Conservation (phyloP, 2,797 vertebrate species). For the Hemibagrus guttatus region DNA sequence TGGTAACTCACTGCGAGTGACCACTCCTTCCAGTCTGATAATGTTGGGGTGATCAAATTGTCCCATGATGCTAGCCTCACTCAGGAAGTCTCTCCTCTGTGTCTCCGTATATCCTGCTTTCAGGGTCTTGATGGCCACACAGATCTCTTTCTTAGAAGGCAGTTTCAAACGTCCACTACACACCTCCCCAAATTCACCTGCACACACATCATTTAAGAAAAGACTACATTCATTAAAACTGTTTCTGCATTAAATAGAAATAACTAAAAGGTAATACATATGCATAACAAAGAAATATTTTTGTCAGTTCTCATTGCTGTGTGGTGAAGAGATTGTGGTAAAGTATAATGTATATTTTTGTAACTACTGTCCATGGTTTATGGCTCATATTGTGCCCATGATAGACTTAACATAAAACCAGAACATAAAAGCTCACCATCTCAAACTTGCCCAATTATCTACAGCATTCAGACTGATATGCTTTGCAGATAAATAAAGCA, state of each 20-base stretch:
- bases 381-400: constrained; percentile 18
- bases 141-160: constrained; percentile 96
- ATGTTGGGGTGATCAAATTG: constrained; percentile 99
- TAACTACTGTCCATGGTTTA: background rate
- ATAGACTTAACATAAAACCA: background rate
- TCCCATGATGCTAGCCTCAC: constrained; percentile 98
- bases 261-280: background rate
- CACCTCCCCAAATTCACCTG: constrained; percentile 97
- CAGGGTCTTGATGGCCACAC: constrained; percentile 96
- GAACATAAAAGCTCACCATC: background rate
- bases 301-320: background rate
- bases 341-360: background rate
- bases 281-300: background rate
- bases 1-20: constrained; percentile 89
- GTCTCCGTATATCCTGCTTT: constrained; percentile 97
- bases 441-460: background rate
- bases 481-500: constrained; percentile 21
- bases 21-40: constrained; percentile 93
- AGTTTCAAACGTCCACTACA: constrained; percentile 94
- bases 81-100: constrained; percentile 93
- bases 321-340: no score
- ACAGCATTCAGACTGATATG: background rate
- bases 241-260: background rate
- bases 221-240: background rate
- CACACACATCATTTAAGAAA: constrained; percentile 29